Base-by-base conservation (phyloP, 1,140 invertebrate species). In the Bombus picipes region DNA sequence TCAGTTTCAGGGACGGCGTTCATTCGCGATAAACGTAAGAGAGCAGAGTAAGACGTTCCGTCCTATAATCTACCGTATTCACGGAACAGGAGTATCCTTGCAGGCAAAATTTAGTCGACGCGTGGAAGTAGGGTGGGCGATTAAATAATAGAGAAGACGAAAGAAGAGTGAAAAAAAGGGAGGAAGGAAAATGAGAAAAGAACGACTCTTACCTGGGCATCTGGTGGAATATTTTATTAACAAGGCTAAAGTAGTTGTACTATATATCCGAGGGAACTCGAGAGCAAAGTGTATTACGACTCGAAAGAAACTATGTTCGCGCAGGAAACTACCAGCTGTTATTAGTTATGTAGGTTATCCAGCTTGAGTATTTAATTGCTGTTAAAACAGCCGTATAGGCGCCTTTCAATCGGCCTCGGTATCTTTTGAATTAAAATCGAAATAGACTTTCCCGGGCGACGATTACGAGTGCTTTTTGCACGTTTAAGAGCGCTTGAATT, bases 171-270 rank as follows among this genome's bases (percentile, higher is more conserved):
- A n/a, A n/a, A 73, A 22, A 41, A 34, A 25, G 57, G 9, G 13
- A 65, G 15, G 28, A 39, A 62, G n/a, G 59, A 53, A 78, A 78
- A 65, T 37, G 43, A 53, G 75, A 32, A 75, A 79, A 39, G 66
- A 66, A 79, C 25, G n/a, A 34, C 32, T n/a, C 22, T 78, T 53
- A 34, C 34, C 34, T 22, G 43, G 10, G 34, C 53, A 41, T 34
- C 47, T 34, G 70, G 59, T 32, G 78, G 73, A 74, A 85, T 85
- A 85, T 85, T 81, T 85, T 81, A 81, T 85, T 85, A 85, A 85
- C 70, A 32, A 74, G 43, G 12, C 59, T 66, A 59, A 59, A 39
- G 70, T 47, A 74, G 77, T 66, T 81, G 57, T 57, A 32, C 25
- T 32, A 39, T 65, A 25, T 15, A 81, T 41, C 47, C 34, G 5